These are phyloP conservation scores for Panulirus ornatus DNA, from an alignment of 1,140 invertebrate genomes.

Conservation along the genomic window DNA sequence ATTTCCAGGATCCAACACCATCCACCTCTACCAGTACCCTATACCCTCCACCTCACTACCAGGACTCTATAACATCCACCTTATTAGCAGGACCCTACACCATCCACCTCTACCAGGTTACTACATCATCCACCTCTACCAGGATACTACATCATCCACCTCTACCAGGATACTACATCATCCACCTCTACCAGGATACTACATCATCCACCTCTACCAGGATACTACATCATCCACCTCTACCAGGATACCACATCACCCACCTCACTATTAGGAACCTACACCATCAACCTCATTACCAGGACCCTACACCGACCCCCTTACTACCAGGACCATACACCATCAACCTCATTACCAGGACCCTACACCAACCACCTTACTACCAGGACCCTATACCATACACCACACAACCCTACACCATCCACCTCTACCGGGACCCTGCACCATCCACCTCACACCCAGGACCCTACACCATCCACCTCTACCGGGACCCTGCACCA, in stretches of 20 bases:
- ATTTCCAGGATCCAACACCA: not conserved
- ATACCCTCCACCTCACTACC: not conserved
- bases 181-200: not conserved
- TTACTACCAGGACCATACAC: no score
- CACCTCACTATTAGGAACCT: no score
- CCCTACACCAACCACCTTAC: no score
- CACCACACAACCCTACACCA: no score
- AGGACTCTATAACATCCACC: not conserved
- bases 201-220: not conserved
- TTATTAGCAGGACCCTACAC: not conserved
- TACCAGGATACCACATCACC: no score
- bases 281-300: no score
- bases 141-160: not conserved
- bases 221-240: no score
- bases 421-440: not conserved
- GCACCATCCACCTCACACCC: not conserved
- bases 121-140: not conserved
- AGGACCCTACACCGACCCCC: no score
- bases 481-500: not conserved
- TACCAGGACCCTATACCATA: no score
- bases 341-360: no score
- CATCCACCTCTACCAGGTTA: not conserved
- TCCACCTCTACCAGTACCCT: not conserved
- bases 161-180: not conserved
- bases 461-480: not conserved